Conservation (phyloP, 2,113 vertebrate genomes). For the Rhineura floridana region DNA sequence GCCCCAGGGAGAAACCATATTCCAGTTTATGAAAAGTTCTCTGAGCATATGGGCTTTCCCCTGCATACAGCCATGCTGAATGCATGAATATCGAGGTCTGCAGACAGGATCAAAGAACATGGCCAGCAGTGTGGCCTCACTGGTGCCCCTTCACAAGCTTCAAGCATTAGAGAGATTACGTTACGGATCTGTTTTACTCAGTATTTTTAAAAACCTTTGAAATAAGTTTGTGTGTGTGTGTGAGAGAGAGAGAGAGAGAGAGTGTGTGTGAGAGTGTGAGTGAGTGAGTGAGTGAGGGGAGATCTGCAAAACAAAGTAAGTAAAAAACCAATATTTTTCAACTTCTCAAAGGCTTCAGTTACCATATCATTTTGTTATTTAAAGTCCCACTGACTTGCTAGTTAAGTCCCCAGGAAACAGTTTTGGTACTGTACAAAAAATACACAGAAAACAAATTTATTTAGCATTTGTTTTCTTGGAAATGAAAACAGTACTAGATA, state of each 20-base stretch:
- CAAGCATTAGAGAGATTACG: not conserved
- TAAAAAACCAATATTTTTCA: not conserved
- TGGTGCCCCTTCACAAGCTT: not conserved
- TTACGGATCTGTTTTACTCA: not conserved
- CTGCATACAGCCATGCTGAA: too few species aligned
- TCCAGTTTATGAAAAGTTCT: too few species aligned
- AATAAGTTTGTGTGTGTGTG: too few species aligned
- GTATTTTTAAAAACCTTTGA: not conserved
- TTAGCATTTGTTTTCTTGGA: not conserved
- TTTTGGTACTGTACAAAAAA: not conserved
- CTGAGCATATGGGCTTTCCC: too few species aligned
- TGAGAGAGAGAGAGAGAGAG: too few species aligned
- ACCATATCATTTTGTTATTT: not conserved
- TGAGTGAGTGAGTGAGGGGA: too few species aligned
- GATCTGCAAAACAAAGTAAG: not conserved
- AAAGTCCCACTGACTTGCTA: not conserved
- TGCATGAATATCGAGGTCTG: too few species aligned
- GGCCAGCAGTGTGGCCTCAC: too few species aligned
- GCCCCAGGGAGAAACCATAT: too few species aligned
- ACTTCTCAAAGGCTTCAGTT: not conserved
- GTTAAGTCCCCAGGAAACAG: not conserved
- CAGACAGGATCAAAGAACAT: too few species aligned
- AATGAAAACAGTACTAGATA: slow-evolving; percentile 44
- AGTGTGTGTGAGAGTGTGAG: too few species aligned
- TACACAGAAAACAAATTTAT: slow-evolving; percentile 46